These are phyloP conservation scores for Nephrotoma appendiculata DNA, from an alignment of 2,888 invertebrate genomes.

Conservation along the genomic window DNA sequence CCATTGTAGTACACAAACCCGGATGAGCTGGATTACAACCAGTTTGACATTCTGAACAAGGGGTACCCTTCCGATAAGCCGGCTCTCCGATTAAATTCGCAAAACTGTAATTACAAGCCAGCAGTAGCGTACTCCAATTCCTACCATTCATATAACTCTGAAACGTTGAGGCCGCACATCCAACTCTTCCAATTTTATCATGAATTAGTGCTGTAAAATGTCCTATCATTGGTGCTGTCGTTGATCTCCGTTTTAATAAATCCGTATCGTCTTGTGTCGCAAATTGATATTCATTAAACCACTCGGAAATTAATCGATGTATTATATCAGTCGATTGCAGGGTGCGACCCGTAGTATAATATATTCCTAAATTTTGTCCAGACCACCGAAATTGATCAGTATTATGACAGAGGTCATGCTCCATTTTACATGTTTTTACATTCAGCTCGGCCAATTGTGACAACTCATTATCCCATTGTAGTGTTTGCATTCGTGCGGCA, in stretches of 20 bases:
- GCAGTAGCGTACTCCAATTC: background rate
- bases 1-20: background rate
- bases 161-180: conserved; percentile 8
- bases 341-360: background rate
- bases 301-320: background rate
- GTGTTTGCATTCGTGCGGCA: background rate
- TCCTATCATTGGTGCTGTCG: background rate
- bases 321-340: background rate
- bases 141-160: background rate
- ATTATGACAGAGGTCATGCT: background rate
- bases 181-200: conserved; percentile 8
- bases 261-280: background rate
- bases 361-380: background rate
- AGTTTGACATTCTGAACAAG: conserved; percentile 8
- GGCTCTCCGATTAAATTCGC: conserved; percentile 6
- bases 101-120: conserved; percentile 10
- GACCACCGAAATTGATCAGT: background rate
- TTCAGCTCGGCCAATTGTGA: background rate
- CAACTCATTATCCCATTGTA: background rate
- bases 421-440: background rate
- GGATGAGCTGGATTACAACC: background rate
- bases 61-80: conserved; percentile 6
- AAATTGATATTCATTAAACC: background rate
- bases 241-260: background rate
- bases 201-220: conserved; percentile 9